These are phyloP conservation scores for Plutella xylostella DNA, from an alignment of 2,888 invertebrate species.

Conservation along the genomic window DNA sequence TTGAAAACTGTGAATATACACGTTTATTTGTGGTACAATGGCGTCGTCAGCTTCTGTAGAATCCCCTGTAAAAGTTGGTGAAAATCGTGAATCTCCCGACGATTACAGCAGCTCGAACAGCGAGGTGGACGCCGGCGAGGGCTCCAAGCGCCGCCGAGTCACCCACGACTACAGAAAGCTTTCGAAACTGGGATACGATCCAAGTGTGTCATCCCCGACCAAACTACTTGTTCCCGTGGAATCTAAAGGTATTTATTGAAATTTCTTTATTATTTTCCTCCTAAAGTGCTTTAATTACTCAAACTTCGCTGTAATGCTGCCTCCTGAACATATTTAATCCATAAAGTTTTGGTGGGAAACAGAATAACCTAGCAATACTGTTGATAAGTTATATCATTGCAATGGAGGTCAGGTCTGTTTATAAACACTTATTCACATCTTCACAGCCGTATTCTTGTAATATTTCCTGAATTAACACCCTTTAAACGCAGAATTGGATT, in stretches of 20 bases:
- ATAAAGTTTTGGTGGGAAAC: conserved; percentile 58
- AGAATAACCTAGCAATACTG: conserved; percentile 47
- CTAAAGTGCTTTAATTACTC: not conserved
- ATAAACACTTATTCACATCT: conserved; percentile 50
- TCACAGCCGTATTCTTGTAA: conserved; percentile 18
- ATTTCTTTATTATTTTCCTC: conserved; percentile 1
- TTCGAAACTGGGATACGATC: conserved; percentile 56
- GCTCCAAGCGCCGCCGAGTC: conserved; percentile 53
- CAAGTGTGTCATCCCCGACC: conserved; percentile 55
- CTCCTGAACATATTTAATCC: too few relatives aligned
- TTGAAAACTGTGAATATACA: not conserved
- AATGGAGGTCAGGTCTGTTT: conserved; percentile 61
- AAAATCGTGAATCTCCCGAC: conserved; percentile 44
- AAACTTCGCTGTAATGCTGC: too few relatives aligned
- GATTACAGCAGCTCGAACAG: conserved; percentile 37
- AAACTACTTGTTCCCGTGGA: conserved; percentile 41
- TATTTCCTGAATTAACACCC: not conserved
- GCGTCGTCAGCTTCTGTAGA: conserved; percentile 56
- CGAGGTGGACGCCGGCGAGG: conserved; percentile 51
- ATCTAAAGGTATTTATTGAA: conserved; percentile 47
- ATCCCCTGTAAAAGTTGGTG: conserved; percentile 58
- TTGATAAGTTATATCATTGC: conserved; percentile 49
- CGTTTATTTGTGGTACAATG: conserved; percentile 42
- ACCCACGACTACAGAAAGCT: conserved; percentile 57
- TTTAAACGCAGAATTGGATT: too few relatives aligned